Evolutionary conservation across 2,888 invertebrate genomes (phyloP).

Genomic region (Synanthedon tipuliformis): DNA sequence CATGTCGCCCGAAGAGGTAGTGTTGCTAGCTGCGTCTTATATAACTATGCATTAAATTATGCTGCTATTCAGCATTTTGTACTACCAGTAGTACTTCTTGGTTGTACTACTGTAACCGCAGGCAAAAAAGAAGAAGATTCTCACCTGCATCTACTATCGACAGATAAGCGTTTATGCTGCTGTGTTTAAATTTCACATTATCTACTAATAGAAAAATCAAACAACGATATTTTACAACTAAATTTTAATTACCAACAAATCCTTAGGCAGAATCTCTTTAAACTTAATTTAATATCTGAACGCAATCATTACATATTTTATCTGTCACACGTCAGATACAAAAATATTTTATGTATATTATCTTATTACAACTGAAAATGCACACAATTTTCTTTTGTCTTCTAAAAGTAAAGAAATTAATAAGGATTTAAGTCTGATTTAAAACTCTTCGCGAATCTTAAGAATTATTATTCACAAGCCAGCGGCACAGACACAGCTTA

Average conservation of each 20-base stretch:
- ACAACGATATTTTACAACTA: conserved; percentile 19
- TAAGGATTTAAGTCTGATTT: conserved; percentile 33
- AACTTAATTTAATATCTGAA: conserved; percentile 51
- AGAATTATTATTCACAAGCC: conserved; percentile 54
- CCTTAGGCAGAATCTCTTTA: conserved; percentile 57
- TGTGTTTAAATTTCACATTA: no score
- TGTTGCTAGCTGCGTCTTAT: no score
- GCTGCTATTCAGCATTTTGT: no score
- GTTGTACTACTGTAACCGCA: no score
- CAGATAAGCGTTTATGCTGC: no score
- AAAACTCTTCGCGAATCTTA: conserved; percentile 33
- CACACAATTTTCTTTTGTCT: conserved; percentile 53
- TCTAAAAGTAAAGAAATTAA: conserved; percentile 44
- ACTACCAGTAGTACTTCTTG: no score
- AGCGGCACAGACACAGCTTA: conserved; percentile 34
- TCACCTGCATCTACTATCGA: no score
- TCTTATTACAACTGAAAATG: conserved; percentile 58
- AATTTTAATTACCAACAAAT: conserved; percentile 65
- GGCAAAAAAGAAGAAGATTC: no score
- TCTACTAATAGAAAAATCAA: background rate
- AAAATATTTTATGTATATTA: conserved; percentile 54
- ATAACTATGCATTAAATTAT: no score
- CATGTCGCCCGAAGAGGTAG: no score
- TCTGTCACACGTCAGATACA: conserved; percentile 52
- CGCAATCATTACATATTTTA: conserved; percentile 52